Percentiles rank a stretch among this genome's conserved stretches.
Evolutionary conservation across 2,113 vertebrate genomes (phyloP).

Genomic region (Anser cygnoides): DNA sequence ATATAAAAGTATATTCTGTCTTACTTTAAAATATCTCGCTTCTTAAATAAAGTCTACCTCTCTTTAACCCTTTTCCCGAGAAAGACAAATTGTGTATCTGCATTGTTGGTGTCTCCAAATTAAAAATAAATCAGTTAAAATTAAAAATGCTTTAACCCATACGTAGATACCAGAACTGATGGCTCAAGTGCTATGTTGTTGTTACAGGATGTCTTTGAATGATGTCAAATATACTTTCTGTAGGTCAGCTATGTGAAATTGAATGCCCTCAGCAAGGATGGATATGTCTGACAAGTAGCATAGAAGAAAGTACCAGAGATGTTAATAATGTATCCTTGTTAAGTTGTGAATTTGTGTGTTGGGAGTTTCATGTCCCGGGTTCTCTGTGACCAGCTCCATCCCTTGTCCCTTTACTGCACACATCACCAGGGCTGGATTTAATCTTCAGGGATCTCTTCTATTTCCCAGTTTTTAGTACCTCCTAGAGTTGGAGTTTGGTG

Average conservation of each 20-base stretch:
- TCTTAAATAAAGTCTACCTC: background rate
- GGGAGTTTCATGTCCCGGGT: background rate
- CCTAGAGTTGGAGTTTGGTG: background rate
- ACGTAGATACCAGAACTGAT: background rate
- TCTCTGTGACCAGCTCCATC: background rate
- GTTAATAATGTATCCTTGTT: background rate
- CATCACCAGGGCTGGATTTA: background rate
- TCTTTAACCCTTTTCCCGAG: background rate
- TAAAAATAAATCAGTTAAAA: background rate
- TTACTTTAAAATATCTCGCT: background rate
- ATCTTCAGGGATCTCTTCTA: background rate
- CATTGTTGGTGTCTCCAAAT: background rate
- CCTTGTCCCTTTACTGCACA: background rate
- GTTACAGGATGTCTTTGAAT: background rate
- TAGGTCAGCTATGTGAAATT: background rate
- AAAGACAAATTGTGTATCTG: background rate
- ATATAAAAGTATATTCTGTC: background rate
- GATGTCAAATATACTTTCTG: background rate
- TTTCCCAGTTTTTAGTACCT: background rate
- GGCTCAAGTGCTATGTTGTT: background rate
- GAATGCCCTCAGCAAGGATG: background rate
- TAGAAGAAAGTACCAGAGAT: background rate
- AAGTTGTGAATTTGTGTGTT: background rate
- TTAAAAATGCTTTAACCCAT: background rate
- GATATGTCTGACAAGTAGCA: fast-evolving